These are phyloP conservation scores for Chrysomela aeneicollis DNA, from an alignment of 2,888 invertebrate species.

Conservation along the genomic window DNA sequence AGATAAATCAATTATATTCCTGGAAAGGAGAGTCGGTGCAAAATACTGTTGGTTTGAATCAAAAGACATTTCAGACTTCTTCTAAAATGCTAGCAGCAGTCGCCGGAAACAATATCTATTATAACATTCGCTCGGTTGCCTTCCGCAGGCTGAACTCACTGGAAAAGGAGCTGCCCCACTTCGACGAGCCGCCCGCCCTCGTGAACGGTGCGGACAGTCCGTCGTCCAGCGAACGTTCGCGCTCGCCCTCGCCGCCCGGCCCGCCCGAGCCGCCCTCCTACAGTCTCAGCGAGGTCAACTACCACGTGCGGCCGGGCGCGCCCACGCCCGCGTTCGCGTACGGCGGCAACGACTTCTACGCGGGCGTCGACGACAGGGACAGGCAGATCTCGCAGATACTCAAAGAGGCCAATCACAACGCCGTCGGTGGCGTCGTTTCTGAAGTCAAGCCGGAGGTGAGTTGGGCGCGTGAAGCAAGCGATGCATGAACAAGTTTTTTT, in stretches of 20 bases:
- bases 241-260: constrained; percentile 57
- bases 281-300: constrained; percentile 50
- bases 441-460: constrained; percentile 46
- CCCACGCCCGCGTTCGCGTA: constrained; percentile 42
- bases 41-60: too few relatives aligned
- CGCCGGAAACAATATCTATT: too few relatives aligned
- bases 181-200: constrained; percentile 51
- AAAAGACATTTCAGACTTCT: too few relatives aligned
- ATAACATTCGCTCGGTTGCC: too few relatives aligned
- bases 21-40: too few relatives aligned
- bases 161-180: constrained; percentile 53
- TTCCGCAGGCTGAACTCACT: constrained; percentile 50
- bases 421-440: constrained; percentile 25
- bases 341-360: constrained; percentile 47
- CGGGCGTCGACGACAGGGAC: constrained; percentile 48
- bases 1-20: too few relatives aligned
- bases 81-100: too few relatives aligned
- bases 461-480: too few relatives aligned
- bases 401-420: constrained; percentile 52
- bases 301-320: constrained; percentile 35
- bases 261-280: constrained; percentile 55
- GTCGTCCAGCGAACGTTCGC: constrained; percentile 50
- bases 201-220: constrained; percentile 54
- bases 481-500: too few relatives aligned
- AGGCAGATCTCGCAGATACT: constrained; percentile 57